Conservation (phyloP, 2,113 vertebrate species). For the Sinocyclocheilus rhinocerous region DNA sequence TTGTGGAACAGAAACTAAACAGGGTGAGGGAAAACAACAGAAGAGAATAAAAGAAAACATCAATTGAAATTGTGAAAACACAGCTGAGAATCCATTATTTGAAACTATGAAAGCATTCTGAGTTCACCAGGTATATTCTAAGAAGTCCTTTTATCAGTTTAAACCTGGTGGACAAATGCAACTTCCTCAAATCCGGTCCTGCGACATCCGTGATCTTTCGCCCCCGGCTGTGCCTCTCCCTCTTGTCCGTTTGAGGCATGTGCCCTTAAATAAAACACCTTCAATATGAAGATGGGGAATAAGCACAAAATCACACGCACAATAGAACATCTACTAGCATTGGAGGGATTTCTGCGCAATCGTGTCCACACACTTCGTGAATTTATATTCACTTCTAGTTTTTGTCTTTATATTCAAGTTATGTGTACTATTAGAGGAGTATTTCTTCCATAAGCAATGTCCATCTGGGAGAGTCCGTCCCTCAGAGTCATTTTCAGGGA, state of each 20-base stretch:
- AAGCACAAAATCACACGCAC: slow-evolving; percentile 72
- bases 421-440: slow-evolving; percentile 53
- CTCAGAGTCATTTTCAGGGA: slow-evolving; percentile 46
- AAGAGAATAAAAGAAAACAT: slow-evolving; percentile 56
- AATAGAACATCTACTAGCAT: slow-evolving; percentile 65
- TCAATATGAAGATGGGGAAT: slow-evolving; percentile 97
- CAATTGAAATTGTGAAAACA: slow-evolving; percentile 56
- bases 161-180: slow-evolving; percentile 51
- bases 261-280: slow-evolving; percentile 87
- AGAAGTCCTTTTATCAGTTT: slow-evolving; percentile 51
- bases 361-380: slow-evolving; percentile 35
- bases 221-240: slow-evolving; percentile 53
- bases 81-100: slow-evolving; percentile 63
- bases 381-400: slow-evolving; percentile 32
- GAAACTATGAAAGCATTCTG: slow-evolving; percentile 59
- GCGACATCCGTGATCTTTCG: slow-evolving; percentile 57
- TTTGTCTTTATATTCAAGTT: slow-evolving; percentile 40
- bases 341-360: slow-evolving; percentile 56
- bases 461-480: slow-evolving; percentile 29
- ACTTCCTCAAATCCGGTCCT: slow-evolving; percentile 54
- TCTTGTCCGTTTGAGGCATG: slow-evolving; percentile 63
- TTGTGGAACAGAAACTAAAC: slow-evolving; percentile 56
- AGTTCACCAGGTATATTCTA: slow-evolving; percentile 61
- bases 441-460: slow-evolving; percentile 29
- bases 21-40: slow-evolving; percentile 48